Conservation (phyloP, 2,888 invertebrate species). For the Serripes groenlandicus region DNA sequence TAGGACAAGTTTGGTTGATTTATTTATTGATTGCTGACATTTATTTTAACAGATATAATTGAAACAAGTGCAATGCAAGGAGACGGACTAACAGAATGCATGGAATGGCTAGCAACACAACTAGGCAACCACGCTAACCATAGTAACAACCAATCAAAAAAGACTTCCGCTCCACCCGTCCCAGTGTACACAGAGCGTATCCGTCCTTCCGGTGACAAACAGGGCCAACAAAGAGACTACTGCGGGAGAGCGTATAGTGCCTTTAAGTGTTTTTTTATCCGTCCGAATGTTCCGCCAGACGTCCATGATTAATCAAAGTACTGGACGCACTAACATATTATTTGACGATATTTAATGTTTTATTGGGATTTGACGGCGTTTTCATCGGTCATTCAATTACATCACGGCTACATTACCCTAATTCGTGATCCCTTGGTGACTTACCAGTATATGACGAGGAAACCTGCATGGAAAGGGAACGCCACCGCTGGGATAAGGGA, state of each 20-base stretch:
- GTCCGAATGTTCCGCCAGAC: slow-evolving; percentile 68
- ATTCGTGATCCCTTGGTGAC: too few species aligned
- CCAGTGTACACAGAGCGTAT: slow-evolving; percentile 30
- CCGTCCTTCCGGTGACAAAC: slow-evolving; percentile 32
- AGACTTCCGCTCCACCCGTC: slow-evolving; percentile 6
- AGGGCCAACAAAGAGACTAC: slow-evolving; percentile 72
- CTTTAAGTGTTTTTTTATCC: slow-evolving; percentile 80
- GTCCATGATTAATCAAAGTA: slow-evolving; percentile 44
- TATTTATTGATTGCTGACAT: neutral
- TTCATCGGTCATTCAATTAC: too few species aligned
- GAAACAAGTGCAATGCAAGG: slow-evolving; percentile 80
- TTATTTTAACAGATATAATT: slow-evolving; percentile 74
- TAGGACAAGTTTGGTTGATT: neutral
- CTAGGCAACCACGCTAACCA: too few species aligned
- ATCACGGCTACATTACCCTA: too few species aligned
- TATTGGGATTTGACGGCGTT: too few species aligned
- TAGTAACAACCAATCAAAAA: slow-evolving; percentile 56
- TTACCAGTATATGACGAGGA: too few species aligned
- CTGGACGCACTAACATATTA: too few species aligned
- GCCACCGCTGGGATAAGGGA: too few species aligned
- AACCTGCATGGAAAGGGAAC: too few species aligned
- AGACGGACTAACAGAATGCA: slow-evolving; percentile 77
- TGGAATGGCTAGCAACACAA: slow-evolving; percentile 81
- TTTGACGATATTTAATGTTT: too few species aligned
- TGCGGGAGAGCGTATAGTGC: slow-evolving; percentile 81